Base-by-base conservation (phyloP, 2,888 invertebrate species). In the Mythimna vitellina region DNA sequence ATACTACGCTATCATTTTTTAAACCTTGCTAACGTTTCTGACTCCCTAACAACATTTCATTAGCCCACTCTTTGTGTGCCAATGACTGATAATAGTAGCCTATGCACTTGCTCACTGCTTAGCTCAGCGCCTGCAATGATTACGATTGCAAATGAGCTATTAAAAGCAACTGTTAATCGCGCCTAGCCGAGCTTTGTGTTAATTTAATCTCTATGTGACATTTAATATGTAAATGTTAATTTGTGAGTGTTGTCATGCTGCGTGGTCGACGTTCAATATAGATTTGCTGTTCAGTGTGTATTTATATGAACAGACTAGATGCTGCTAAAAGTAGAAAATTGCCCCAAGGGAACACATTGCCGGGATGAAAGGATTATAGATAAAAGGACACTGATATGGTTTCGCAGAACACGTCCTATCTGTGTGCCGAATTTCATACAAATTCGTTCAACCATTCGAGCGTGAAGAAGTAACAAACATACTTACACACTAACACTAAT, bases 141-240 rank as follows among this genome's bases (percentile, higher is more conserved):
- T 85, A 83, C 76, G 67, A 61, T 78, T 85, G 75, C 70, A 82
- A 82, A 83, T 82, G 73, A 82, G 61, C 54, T 54, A 57, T 57
- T 73, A 75, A 78, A 70, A 67, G 73, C 72, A 57, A 65, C 69
- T 58, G 71, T 76, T 68, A 78, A 46, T 35, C 49, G 25, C n/a
- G 0, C 17, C 22, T 14, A n/a, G 3, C 32, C 62, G 49, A 56
- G 65, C 68, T 70, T 56, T 57, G 46, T 57, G 58, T 69, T 73
- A 73, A 84, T 77, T 81, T 77, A 81, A 78, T 84, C 61, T 63
- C 61, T 62, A 61, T 68, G 72, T 78, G 67, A 64, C 74, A 77
- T 81, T 82, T 65, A 76, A 69, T 46, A 67, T 17, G 46, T 56
- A 74, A 81, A 76, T 76, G 76, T 72, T 82, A 72, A 71, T 68